These are phyloP conservation scores for Heliothis subflexa DNA, from an alignment of 1,140 invertebrate genomes.

Conservation along the genomic window DNA sequence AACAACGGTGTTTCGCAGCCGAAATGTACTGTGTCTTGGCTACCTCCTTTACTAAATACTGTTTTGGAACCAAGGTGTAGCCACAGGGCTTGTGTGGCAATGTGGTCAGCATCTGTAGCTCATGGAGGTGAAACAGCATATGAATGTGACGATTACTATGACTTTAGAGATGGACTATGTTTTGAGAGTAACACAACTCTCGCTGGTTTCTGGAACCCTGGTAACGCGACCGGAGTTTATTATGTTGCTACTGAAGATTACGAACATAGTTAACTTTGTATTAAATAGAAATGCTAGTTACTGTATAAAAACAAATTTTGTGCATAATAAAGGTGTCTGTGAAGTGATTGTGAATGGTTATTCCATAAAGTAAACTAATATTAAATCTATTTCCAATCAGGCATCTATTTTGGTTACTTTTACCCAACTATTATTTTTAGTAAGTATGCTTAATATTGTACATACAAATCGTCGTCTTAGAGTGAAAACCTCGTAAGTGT, in stretches of 20 bases:
- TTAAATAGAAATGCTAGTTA: too few relatives aligned
- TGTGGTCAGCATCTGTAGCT: conserved; percentile 88
- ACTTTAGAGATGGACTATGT: conserved; percentile 70
- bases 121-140: conserved; percentile 71
- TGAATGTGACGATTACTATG: conserved; percentile 73
- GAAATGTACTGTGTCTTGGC: conserved; percentile 82
- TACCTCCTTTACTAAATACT: conserved; percentile 70
- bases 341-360: too few relatives aligned
- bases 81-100: conserved; percentile 88
- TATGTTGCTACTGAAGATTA: conserved; percentile 75
- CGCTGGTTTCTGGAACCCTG: conserved; percentile 81
- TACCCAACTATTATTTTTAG: too few relatives aligned
- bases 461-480: too few relatives aligned
- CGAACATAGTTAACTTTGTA: conserved; percentile 39
- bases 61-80: conserved; percentile 86
- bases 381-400: too few relatives aligned
- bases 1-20: conserved; percentile 89
- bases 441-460: too few relatives aligned
- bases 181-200: conserved; percentile 65
- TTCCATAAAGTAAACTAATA: too few relatives aligned
- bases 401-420: too few relatives aligned
- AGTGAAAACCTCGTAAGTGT: too few relatives aligned
- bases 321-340: too few relatives aligned
- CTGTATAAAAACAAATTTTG: too few relatives aligned
- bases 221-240: conserved; percentile 73